Evolutionary conservation across 2,797 vertebrate genomes (phyloP), one percentile per base, ranked within the genome.

Genomic region (Varecia variegata): DNA sequence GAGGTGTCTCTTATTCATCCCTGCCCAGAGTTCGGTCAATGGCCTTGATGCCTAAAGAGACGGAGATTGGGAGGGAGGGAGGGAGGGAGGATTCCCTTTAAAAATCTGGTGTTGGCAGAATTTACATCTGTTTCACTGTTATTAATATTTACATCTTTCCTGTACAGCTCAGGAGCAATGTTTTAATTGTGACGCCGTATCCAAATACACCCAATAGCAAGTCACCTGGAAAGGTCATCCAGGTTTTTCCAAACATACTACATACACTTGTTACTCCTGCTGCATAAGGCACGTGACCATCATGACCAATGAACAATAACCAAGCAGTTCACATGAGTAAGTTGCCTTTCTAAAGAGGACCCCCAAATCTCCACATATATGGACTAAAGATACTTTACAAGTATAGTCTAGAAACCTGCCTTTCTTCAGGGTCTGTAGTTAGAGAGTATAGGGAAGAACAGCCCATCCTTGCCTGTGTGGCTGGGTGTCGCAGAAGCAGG

Each of bases 181-280:
- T 56, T 83, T 77, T 43, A 38, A 68, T 52, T 12, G 2, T 93
- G 77, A 76, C 12, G 10, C n/a, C 90, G 71, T 30, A 74, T 38
- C 23, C 52, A 70, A 88, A 90, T 3, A 76, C 15, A 47, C 30
- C 1, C 2, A 45, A 20, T 4, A 92, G 32, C 20, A 62, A 83
- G 40, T 90, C 89, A 14, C 13, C 56, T 65, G 5, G 38, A 56
- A 76, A 89, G 73, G 38, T 32, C 76, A 43, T 30, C 25, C 35
- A 58, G n/a, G 35, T 54, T 50, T 73, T 95, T 67, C 52, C 79
- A 87, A 80, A 95, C 38, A 84, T 6, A 47, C 40, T 38, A 47
- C 4, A 50, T 30, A n/a, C 13, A 38, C 8, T 20, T 77, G 30
- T 45, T 68, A 71, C 10, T 89, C 20, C 45, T 95, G 45, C 14